Evolutionary conservation across 2,797 vertebrate species (phyloP), one percentile per base, ranked within the genome.

Genomic region (Morelia viridis): DNA sequence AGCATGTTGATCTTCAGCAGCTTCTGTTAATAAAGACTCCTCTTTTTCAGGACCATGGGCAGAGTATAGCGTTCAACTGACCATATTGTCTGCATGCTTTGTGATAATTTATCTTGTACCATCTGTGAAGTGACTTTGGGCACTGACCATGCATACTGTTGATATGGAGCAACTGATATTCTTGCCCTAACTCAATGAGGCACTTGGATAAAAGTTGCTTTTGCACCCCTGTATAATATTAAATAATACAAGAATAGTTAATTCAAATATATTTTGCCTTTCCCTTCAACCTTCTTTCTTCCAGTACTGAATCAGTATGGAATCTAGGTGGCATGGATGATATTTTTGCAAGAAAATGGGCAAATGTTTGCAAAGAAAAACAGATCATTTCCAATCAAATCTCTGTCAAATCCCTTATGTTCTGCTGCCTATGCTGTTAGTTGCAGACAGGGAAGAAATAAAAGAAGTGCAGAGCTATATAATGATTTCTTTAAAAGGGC

Each of bases 401-500:
- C 41, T 53, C 71, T 41, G 10, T 87, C 87, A 60, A 5, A 87
- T 35, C 53, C 26, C 91, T 46, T 2, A 22, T n/a, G 41, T 92
- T 88, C 57, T 31, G 31, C 2, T 65, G 83, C 60, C 88, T 89
- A 68, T 64, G 89, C 87, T 61, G 5, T 19, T 65, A n/a, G 87
- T 0, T 1, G 41, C 0, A 12, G 0, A 90, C 62, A 65, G 0
- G 17, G 92, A 76, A 87, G 88, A 87, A 87, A 5, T 5, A 53
- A 90, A 91, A 93, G 84, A 94, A 85, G 24, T 57, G 58, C 87
- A 83, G 91, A 46, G 94, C 94, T 53, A 88, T 57, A 85, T 90
- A 85, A 92, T 76, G 85, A 93, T 95, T 94, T 92, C 93, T 94
- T 92, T 90, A 93, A 90, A 95, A 93, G 88, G 24, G 60, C 92